Conservation (phyloP, 2,797 vertebrate species). For the Hoplostethus mediterraneus region DNA sequence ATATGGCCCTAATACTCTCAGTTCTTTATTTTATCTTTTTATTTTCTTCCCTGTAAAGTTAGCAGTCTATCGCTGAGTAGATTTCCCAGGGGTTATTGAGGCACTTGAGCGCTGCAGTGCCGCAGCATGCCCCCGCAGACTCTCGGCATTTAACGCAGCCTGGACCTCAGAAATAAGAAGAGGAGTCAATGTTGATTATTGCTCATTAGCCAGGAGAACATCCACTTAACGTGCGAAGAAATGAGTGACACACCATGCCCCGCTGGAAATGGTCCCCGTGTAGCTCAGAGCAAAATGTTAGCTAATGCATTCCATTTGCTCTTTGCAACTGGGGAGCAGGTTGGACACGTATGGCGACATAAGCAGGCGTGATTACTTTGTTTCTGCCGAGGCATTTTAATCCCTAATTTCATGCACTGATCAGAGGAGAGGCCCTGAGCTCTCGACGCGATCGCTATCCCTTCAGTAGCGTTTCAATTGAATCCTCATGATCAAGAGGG, state of each 20-base stretch:
- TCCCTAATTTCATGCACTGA: slow-evolving; percentile 84
- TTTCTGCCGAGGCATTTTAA: slow-evolving; percentile 88
- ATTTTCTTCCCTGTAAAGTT: neutral
- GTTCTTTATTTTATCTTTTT: slow-evolving; percentile 5
- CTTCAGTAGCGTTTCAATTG: slow-evolving; percentile 71
- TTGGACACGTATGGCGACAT: slow-evolving; percentile 87
- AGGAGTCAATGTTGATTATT: slow-evolving; percentile 92
- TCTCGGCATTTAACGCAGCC: slow-evolving; percentile 85
- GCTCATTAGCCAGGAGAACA: slow-evolving; percentile 93
- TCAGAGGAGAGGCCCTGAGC: slow-evolving; percentile 77
- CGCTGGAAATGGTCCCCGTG: slow-evolving; percentile 86
- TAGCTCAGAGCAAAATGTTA: slow-evolving; percentile 90
- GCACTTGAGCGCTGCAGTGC: neutral
- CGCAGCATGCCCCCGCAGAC: slow-evolving; percentile 31
- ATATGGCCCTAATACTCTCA: neutral
- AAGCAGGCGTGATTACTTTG: slow-evolving; percentile 86
- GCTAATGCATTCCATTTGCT: slow-evolving; percentile 91
- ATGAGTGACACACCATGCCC: slow-evolving; percentile 87
- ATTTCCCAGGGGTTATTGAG: slow-evolving; percentile 8
- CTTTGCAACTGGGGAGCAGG: slow-evolving; percentile 86
- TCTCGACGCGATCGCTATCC: slow-evolving; percentile 66
- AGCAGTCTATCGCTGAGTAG: neutral
- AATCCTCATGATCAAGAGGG: slow-evolving; percentile 75
- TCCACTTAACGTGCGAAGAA: slow-evolving; percentile 89
- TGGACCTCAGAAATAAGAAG: slow-evolving; percentile 87